Percentiles rank a stretch among this genome's conserved stretches.
phyloP scores from a whole-genome alignment of 64 coral and sea anemone genomes.

The Catalaphyllia jardinei region DNA sequence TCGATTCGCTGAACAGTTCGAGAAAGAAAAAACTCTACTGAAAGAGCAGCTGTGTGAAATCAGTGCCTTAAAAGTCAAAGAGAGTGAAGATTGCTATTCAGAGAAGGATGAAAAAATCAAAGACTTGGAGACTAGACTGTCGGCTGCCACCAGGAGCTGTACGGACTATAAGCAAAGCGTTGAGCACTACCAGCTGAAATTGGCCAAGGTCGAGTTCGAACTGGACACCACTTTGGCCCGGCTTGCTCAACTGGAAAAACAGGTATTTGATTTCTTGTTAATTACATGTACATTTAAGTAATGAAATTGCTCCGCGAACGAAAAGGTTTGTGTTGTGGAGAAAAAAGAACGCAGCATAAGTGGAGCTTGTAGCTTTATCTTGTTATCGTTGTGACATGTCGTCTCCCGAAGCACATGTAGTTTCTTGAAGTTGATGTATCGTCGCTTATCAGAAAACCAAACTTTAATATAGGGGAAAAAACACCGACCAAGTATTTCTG shows the following conservation, averaged over 20 bases:
- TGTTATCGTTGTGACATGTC: no score
- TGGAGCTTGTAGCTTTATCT: no score
- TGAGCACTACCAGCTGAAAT: constrained; percentile 4
- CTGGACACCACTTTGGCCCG: background rate
- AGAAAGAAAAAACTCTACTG: constrained; percentile 1
- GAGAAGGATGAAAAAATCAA: constrained; percentile 8
- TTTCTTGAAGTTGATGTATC: no score
- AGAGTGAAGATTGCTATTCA: constrained; percentile 4
- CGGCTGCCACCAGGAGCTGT: background rate
- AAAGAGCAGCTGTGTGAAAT: constrained; percentile 20
- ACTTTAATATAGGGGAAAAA: no score
- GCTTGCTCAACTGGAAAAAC: constrained; percentile 13
- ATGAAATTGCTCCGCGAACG: no score
- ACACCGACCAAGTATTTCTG: no score
- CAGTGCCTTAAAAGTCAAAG: constrained; percentile 19
- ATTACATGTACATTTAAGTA: no score
- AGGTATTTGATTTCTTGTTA: background rate
- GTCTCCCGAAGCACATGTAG: no score
- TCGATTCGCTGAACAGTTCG: background rate
- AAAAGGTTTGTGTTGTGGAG: no score
- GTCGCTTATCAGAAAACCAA: no score
- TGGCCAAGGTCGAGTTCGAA: constrained; percentile 11
- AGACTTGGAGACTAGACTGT: constrained; percentile 2
- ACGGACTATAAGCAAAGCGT: background rate
- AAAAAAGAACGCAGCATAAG: no score